Evolutionary conservation across 2,888 invertebrate genomes (phyloP).

Genomic region (Pollenia labialis): DNA sequence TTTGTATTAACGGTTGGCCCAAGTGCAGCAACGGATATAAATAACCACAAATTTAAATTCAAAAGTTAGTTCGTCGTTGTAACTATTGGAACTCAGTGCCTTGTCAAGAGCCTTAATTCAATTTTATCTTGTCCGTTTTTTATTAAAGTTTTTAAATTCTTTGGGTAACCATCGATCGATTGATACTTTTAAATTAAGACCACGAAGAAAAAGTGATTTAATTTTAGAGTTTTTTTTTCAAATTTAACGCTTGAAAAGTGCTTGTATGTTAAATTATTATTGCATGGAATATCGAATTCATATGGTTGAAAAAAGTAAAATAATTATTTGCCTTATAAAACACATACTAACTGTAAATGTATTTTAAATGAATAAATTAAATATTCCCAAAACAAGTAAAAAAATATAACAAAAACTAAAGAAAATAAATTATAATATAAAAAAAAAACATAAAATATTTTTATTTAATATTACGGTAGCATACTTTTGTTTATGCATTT

Average conservation of each 20-base stretch:
- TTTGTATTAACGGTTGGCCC: conserved; percentile 46
- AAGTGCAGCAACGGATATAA: conserved; percentile 78
- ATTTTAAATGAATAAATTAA: conserved; percentile 23
- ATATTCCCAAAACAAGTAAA: conserved; percentile 37
- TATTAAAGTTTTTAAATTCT: conserved; percentile 19
- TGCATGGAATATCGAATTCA: conserved; percentile 62
- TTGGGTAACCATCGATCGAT: background rate
- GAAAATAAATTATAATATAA: conserved; percentile 12
- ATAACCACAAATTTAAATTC: conserved; percentile 80
- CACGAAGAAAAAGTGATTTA: conserved; percentile 1
- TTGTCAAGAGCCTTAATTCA: conserved; percentile 45
- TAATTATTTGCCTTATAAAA: background rate
- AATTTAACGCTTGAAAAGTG: conserved; percentile 57
- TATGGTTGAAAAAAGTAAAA: conserved; percentile 5
- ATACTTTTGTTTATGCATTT: conserved; percentile 1
- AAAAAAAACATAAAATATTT: conserved; percentile 30
- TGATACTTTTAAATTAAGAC: background rate
- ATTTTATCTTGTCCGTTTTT: conserved; percentile 7
- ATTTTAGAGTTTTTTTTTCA: conserved; percentile 34
- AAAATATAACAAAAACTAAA: conserved; percentile 37
- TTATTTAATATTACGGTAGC: background rate
- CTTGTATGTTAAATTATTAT: conserved; percentile 40
- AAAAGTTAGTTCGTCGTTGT: conserved; percentile 80
- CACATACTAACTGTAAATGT: background rate
- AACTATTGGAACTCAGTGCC: conserved; percentile 74